Percentiles rank a stretch among this genome's conserved stretches.
Evolutionary conservation across 2,113 vertebrate genomes (phyloP).

Genomic region (Naja naja): DNA sequence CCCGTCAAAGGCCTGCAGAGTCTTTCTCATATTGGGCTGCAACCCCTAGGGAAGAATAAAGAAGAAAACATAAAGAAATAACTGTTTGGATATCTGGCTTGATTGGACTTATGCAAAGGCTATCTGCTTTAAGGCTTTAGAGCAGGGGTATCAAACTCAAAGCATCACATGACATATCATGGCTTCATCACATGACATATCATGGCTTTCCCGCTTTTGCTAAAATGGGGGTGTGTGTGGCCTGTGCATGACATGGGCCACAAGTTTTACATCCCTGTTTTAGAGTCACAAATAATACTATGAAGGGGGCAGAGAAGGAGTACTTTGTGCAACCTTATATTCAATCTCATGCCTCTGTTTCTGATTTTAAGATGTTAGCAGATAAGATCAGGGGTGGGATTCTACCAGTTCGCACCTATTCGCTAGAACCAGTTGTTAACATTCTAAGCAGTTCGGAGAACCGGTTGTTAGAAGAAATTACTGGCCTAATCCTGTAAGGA

Average conservation of each 20-base stretch:
- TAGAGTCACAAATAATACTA: not conserved
- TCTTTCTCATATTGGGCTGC: not conserved
- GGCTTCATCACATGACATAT: no score
- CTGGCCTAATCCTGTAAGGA: no score
- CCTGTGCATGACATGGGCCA: no score
- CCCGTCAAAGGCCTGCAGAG: not conserved
- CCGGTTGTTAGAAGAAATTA: no score
- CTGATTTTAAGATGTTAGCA: not conserved
- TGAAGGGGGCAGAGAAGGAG: not conserved
- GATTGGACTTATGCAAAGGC: not conserved
- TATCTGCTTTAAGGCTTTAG: not conserved
- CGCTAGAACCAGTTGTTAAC: no score
- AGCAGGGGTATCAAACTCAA: not conserved
- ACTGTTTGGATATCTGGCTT: not conserved
- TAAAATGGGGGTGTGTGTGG: no score
- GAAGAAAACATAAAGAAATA: not conserved
- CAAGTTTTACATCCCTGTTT: no score
- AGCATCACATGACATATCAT: no score
- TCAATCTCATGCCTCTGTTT: not conserved
- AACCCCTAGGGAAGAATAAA: not conserved
- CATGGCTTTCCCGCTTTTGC: no score
- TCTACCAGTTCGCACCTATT: no score
- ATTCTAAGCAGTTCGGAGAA: no score
- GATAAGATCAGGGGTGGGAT: no score
- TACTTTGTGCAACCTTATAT: not conserved